A percentile compares a stretch with the other conserved stretches of the same genome.
Conservation (phyloP, 2,888 invertebrate species). For the Troilus luridus region DNA sequence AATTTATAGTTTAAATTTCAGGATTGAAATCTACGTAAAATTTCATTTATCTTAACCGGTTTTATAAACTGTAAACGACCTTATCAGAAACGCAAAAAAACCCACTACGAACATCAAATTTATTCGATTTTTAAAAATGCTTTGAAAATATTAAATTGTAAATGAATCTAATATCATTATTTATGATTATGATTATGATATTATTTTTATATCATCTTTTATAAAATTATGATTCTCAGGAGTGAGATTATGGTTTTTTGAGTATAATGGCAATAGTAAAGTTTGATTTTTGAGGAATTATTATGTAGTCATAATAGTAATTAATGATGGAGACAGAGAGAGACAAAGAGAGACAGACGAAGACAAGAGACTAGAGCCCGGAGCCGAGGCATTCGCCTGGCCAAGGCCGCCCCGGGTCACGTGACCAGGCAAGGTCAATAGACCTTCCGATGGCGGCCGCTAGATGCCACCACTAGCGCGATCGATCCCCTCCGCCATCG, state of each 20-base stretch:
- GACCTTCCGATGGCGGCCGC: background rate
- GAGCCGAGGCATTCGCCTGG: slow-evolving; percentile 6
- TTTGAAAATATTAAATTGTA: too few relatives aligned
- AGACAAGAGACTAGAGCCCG: background rate
- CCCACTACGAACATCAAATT: too few relatives aligned
- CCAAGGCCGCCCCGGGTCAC: slow-evolving; percentile 35
- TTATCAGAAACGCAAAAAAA: too few relatives aligned
- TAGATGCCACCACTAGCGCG: slow-evolving; percentile 9
- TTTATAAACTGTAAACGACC: too few relatives aligned
- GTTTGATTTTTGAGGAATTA: background rate
- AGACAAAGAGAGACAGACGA: background rate
- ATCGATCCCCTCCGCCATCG: slow-evolving; percentile 7
- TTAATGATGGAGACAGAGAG: background rate
- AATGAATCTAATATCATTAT: too few relatives aligned
- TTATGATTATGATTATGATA: background rate
- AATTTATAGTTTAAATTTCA: too few relatives aligned
- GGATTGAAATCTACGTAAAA: too few relatives aligned
- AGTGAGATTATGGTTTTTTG: background rate
- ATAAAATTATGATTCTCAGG: background rate
- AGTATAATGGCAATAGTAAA: background rate
- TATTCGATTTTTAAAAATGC: too few relatives aligned
- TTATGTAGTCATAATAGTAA: background rate
- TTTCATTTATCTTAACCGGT: too few relatives aligned
- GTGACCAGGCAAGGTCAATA: slow-evolving; percentile 47
- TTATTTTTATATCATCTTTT: background rate